Percentiles rank a stretch among this genome's conserved stretches.
Evolutionary conservation across 2,113 vertebrate species (phyloP).

Genomic region (Emydura subglobosa): DNA sequence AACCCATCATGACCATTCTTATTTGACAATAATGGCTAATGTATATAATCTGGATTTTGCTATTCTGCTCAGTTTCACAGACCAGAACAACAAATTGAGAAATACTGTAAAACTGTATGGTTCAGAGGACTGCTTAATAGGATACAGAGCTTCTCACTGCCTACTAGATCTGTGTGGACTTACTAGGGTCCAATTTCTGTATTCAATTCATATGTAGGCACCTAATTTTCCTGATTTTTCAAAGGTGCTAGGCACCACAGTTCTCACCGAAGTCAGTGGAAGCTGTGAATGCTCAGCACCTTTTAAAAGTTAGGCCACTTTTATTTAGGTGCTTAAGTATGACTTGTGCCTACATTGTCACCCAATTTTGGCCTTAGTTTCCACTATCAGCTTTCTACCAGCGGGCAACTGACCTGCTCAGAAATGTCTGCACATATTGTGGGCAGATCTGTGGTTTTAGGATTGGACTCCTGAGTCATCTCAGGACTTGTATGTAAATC

Average conservation of each 20-base stretch:
- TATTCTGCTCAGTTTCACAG: neutral
- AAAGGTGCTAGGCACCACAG: neutral
- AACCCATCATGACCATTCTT: too few species aligned
- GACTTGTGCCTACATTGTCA: neutral
- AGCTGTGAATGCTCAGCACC: constrained; percentile 14
- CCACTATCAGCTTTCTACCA: too few species aligned
- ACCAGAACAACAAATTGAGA: constrained; percentile 6
- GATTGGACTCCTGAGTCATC: too few species aligned
- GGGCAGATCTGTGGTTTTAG: too few species aligned
- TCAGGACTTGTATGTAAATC: too few species aligned
- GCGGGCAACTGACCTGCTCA: too few species aligned
- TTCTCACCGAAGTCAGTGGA: neutral
- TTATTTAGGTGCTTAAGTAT: neutral
- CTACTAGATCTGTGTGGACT: constrained; percentile 26
- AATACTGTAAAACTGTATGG: constrained; percentile 11
- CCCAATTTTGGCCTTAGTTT: neutral
- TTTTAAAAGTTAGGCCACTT: neutral
- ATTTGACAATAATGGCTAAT: neutral
- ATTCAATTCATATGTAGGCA: constrained; percentile 41
- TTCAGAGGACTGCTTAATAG: constrained; percentile 24
- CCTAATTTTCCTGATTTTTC: constrained; percentile 27
- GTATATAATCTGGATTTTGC: constrained; percentile 21
- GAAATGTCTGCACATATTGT: too few species aligned
- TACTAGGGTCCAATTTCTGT: constrained; percentile 36
- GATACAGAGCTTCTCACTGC: constrained; percentile 35